Base-by-base conservation (phyloP, 1,140 invertebrate species). In the Popillia japonica region DNA sequence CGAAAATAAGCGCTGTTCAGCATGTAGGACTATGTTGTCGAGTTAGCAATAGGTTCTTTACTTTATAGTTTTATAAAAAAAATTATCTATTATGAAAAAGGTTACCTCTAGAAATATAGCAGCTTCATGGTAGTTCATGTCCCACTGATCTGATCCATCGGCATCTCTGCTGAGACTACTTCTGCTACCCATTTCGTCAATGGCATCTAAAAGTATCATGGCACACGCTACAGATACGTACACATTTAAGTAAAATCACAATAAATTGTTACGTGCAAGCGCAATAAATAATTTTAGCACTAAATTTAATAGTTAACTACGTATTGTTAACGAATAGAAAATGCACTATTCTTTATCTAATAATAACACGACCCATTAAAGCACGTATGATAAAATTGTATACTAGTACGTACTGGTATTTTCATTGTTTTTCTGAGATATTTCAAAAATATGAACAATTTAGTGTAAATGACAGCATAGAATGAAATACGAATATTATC, bases 111-210 rank as follows among this genome's bases (percentile, higher is more conserved):
- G 89, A 87, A 94, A 96, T 83, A 96, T 96, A 74, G 95, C 93
- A 61, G 95, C 95, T 85, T 97, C 96, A 83, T 96, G 93, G 87
- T 96, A 97, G 87, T 96, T 96, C 91, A 96, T 94, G 85, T 95
- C 92, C 95, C 95, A 96, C 81, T 92, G 91, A 82, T 90, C 85
- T 6, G 68, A 42, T 40, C 78, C 78, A 7, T 75, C 72, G 17
- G 78, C 40, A 72, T 86, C 83, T 55, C 85, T 79, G 77, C 82
- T 84, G 20, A 88, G 82, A 75, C 83, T 87, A 3, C 86, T 86
- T 75, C 85, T 81, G 72, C 86, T 87, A 0, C 86, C 87, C 83
- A 88, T 87, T 80, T 88, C 86, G 79, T 87, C 83, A 78, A 83
- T 79, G 4, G 83, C 81, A 77, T 80, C 80, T 82, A 76, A 3